phyloP scores from a whole-genome alignment of 2,113 vertebrate genomes.

The Clupea harengus region DNA sequence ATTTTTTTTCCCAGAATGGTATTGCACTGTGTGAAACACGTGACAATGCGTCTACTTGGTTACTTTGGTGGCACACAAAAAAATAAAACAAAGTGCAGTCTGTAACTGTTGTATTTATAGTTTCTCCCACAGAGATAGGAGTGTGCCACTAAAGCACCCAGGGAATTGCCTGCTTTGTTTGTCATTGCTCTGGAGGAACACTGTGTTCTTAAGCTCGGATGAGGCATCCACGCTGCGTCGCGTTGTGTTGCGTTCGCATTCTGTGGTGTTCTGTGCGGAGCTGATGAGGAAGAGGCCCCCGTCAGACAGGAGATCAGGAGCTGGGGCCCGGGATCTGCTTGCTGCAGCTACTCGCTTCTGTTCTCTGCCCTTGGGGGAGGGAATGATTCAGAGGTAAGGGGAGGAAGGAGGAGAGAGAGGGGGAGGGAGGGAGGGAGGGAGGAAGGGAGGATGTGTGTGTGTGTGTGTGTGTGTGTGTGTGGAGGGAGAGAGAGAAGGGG shows the following conservation, averaged over 20 bases:
- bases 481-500: not conserved
- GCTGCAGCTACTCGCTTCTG: not conserved
- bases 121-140: not conserved
- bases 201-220: not conserved
- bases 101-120: not conserved
- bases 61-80: not conserved
- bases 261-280: not conserved
- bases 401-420: not conserved
- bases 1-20: not conserved
- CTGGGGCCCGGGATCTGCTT: not conserved
- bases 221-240: not conserved
- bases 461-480: not conserved
- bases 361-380: not conserved
- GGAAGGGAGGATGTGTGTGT: not conserved
- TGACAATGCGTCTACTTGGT: not conserved
- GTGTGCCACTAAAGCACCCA: not conserved
- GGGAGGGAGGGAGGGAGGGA: not conserved
- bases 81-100: not conserved
- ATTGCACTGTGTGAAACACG: not conserved
- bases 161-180: not conserved
- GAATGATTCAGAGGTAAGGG: constrained; percentile 8
- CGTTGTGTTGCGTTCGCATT: not conserved
- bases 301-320: not conserved
- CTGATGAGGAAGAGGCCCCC: not conserved
- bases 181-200: not conserved